phyloP scores from a whole-genome alignment of 2,797 vertebrate genomes.

The Brachyrhaphis roseni region DNA sequence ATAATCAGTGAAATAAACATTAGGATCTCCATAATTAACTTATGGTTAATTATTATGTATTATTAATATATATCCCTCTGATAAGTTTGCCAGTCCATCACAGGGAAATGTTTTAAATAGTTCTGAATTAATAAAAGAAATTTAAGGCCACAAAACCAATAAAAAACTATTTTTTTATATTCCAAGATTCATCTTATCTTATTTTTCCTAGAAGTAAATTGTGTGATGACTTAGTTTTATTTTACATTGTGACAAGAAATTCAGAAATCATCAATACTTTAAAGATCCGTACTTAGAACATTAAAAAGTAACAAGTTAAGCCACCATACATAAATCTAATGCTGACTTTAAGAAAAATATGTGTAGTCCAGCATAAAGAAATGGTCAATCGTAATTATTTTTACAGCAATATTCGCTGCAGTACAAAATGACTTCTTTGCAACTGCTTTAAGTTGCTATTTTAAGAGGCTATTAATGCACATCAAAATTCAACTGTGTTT shows the following conservation, averaged over 20 bases:
- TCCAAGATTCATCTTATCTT: neutral
- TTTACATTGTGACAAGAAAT: neutral
- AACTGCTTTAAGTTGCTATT: neutral
- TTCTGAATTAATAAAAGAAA: neutral
- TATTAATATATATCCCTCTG: neutral
- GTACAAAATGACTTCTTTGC: neutral
- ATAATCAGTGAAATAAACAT: neutral
- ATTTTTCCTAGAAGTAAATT: neutral
- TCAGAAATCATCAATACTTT: neutral
- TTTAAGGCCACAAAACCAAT: neutral
- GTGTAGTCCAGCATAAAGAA: neutral
- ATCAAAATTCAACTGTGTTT: neutral
- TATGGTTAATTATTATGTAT: neutral
- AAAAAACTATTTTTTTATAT: neutral
- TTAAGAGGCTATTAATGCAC: neutral
- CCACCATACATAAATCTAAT: neutral
- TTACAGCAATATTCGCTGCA: neutral
- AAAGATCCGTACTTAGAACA: neutral
- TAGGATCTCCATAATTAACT: neutral
- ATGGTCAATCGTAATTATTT: neutral
- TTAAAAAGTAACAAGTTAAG: neutral
- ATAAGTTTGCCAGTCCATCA: neutral
- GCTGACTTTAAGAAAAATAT: neutral
- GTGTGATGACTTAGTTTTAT: neutral
- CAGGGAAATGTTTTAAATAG: neutral